Conservation (phyloP, 1,140 invertebrate species). For the Choristoneura fumiferana region DNA sequence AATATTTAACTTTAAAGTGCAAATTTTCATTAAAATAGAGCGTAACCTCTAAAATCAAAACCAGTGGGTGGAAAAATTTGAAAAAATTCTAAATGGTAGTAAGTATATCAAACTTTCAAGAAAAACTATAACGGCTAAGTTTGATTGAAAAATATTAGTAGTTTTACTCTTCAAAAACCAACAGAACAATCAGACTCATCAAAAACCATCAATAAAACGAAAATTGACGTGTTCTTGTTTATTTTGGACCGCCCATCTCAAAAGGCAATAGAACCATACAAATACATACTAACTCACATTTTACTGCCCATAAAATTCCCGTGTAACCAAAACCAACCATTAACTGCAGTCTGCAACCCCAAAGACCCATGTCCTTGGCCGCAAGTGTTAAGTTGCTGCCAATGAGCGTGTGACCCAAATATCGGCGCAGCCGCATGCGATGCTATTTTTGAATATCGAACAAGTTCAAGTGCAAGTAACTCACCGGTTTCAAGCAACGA, state of each 20-base stretch:
- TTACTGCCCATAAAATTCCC: background rate
- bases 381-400: conserved; percentile 46
- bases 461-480: conserved; percentile 46
- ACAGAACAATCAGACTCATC: too few species aligned
- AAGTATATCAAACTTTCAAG: too few species aligned
- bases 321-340: background rate
- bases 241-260: background rate
- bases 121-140: too few species aligned
- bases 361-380: conserved; percentile 47
- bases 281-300: conserved; percentile 1
- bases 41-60: too few species aligned
- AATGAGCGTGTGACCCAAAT: conserved; percentile 68
- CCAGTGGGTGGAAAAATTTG: too few species aligned
- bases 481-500: background rate
- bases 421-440: conserved; percentile 32
- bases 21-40: too few species aligned
- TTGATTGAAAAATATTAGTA: too few species aligned
- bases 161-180: too few species aligned
- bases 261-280: background rate
- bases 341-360: background rate
- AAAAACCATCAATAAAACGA: too few species aligned
- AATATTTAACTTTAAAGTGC: too few species aligned
- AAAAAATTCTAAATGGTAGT: too few species aligned
- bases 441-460: conserved; percentile 57
- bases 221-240: too few species aligned